Conservation (phyloP, 1,140 invertebrate genomes). For the Copidosoma floridanum region DNA sequence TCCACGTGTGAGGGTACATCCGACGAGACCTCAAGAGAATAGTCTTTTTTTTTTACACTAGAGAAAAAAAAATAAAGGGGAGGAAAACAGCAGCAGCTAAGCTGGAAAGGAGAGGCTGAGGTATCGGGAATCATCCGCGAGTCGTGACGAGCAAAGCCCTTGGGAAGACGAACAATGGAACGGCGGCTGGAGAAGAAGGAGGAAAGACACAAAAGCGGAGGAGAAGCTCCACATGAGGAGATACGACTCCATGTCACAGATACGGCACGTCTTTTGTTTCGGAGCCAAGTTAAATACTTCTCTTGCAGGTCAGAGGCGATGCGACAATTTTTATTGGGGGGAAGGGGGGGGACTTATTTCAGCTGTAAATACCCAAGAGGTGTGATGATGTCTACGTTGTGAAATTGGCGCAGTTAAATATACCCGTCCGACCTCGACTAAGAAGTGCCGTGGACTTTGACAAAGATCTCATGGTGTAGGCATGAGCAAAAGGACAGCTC, state of each 20-base stretch:
- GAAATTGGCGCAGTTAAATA: too few relatives aligned
- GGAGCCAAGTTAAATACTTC: too few relatives aligned
- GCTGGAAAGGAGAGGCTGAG: slow-evolving; percentile 39
- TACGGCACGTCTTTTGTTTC: slow-evolving; percentile 46
- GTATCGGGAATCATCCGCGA: slow-evolving; percentile 50
- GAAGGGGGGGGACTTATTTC: too few relatives aligned
- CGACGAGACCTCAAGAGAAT: not conserved
- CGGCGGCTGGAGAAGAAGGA: not conserved
- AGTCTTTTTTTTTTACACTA: not conserved
- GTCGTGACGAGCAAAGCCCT: slow-evolving; percentile 44
- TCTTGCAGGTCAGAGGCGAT: slow-evolving; percentile 28
- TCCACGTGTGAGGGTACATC: not conserved
- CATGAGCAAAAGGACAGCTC: too few relatives aligned
- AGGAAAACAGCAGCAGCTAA: too few relatives aligned
- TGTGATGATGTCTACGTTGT: too few relatives aligned
- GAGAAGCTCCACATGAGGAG: slow-evolving; percentile 31
- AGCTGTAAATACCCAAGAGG: too few relatives aligned
- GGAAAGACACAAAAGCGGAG: slow-evolving; percentile 33
- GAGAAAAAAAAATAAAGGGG: slow-evolving; percentile 12
- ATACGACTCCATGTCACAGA: slow-evolving; percentile 41
- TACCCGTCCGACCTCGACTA: too few relatives aligned
- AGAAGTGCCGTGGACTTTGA: too few relatives aligned
- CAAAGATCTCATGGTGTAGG: too few relatives aligned
- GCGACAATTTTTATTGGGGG: too few relatives aligned
- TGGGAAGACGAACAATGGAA: slow-evolving; percentile 48